phyloP scores from a whole-genome alignment of 2,888 invertebrate genomes.

The Bugula neritina region DNA sequence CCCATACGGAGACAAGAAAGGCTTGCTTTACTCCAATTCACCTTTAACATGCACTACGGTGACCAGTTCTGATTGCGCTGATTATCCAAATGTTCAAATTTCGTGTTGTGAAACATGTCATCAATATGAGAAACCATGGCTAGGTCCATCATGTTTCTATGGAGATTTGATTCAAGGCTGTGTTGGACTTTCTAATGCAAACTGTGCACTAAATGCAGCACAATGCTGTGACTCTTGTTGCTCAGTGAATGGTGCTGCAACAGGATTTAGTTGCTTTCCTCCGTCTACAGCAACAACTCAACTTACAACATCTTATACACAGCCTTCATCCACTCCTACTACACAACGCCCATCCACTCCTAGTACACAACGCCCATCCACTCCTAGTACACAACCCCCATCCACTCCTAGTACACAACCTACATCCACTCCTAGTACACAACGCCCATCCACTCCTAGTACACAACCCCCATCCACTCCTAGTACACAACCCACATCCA shows the following conservation, averaged over 20 bases:
- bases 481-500: neutral
- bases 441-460: neutral
- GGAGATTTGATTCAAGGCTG: neutral
- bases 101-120: slow-evolving; percentile 3
- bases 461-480: neutral
- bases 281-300: neutral
- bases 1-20: neutral
- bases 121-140: neutral
- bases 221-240: slow-evolving; percentile 6
- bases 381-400: too few relatives aligned
- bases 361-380: neutral
- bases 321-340: neutral
- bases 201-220: neutral
- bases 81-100: neutral
- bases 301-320: neutral
- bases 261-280: neutral
- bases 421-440: neutral
- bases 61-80: neutral
- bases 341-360: neutral
- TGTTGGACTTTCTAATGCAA: neutral
- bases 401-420: neutral
- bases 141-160: neutral
- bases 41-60: neutral
- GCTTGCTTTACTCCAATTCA: neutral
- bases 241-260: neutral